These are phyloP conservation scores for Triops longicaudatus DNA, from an alignment of 1,140 invertebrate species.

Conservation along the genomic window DNA sequence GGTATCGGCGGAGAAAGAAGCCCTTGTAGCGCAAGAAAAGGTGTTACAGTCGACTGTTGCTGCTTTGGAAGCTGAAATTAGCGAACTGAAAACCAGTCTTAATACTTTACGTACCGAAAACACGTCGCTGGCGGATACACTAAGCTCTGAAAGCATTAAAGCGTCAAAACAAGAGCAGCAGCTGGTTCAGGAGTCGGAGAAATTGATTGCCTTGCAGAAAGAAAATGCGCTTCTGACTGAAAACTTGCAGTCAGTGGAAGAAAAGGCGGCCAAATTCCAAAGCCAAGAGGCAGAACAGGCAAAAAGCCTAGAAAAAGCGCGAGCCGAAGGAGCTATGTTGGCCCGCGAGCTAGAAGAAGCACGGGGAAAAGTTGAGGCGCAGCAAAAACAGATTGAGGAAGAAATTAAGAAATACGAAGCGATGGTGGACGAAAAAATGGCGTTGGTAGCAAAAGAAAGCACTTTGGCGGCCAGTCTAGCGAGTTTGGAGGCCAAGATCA, in stretches of 20 bases:
- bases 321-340: background rate
- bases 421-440: background rate
- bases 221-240: background rate
- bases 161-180: background rate
- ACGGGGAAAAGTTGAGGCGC: background rate
- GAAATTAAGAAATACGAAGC: background rate
- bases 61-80: constrained; percentile 39
- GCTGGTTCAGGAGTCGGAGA: background rate
- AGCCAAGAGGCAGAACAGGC: background rate
- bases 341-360: background rate
- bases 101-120: constrained; percentile 30
- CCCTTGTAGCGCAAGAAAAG: constrained; percentile 38
- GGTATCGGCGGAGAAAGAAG: constrained; percentile 20
- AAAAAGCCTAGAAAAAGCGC: background rate
- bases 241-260: background rate
- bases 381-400: constrained; percentile 18
- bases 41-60: constrained; percentile 41
- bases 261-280: background rate
- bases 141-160: constrained; percentile 16
- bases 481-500: constrained; percentile 22
- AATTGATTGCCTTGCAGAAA: background rate
- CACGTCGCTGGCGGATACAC: constrained; percentile 40
- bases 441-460: background rate
- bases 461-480: constrained; percentile 20
- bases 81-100: constrained; percentile 37